phyloP scores from a whole-genome alignment of 64 coral and sea anemone species.

The Hydrozoanthus tunicans region DNA sequence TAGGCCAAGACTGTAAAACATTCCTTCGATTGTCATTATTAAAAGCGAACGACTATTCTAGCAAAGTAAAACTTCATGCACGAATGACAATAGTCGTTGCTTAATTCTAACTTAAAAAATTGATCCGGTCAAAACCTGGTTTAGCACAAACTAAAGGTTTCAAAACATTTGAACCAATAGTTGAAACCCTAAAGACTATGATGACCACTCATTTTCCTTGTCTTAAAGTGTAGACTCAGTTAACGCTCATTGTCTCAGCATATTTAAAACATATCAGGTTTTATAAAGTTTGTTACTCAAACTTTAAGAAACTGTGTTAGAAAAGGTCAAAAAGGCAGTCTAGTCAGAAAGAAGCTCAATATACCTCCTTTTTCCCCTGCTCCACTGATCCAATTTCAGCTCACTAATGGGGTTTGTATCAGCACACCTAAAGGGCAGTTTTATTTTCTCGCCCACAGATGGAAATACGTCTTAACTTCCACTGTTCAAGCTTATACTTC shows the following conservation, averaged over 20 bases:
- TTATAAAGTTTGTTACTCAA: too few species aligned
- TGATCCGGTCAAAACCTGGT: too few species aligned
- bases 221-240: too few species aligned
- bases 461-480: background rate
- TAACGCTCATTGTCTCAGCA: too few species aligned
- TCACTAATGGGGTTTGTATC: background rate
- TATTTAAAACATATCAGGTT: too few species aligned
- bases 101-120: too few species aligned
- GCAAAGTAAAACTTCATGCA: too few species aligned
- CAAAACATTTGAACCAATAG: background rate
- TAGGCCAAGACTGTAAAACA: background rate
- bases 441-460: background rate
- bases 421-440: background rate
- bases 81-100: too few species aligned
- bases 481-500: constrained; percentile 23
- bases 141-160: background rate
- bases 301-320: too few species aligned
- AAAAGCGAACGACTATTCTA: background rate
- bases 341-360: background rate
- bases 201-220: too few species aligned
- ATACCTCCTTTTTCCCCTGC: background rate
- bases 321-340: too few species aligned
- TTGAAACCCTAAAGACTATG: too few species aligned
- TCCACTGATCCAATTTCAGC: background rate
- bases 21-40: background rate